phyloP scores from a whole-genome alignment of 2,888 invertebrate species.

The Parnassius smintheus region DNA sequence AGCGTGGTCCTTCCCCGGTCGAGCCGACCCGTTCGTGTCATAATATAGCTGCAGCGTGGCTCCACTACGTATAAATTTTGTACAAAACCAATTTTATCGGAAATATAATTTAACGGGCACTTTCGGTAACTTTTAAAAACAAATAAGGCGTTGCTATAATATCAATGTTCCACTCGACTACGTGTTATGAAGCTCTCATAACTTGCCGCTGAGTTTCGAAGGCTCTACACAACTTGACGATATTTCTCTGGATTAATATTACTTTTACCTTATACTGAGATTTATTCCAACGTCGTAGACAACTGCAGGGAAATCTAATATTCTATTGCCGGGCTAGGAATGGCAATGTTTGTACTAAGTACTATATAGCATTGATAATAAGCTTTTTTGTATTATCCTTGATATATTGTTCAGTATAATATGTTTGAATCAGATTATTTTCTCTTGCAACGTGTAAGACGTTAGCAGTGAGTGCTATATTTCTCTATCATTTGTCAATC shows the following conservation, averaged over 20 bases:
- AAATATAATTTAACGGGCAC: not conserved
- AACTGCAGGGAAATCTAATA: conserved; percentile 5
- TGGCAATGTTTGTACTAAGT: not conserved
- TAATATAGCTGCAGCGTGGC: no score
- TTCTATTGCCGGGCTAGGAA: not conserved
- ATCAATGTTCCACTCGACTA: conserved; percentile 3
- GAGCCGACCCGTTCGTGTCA: no score
- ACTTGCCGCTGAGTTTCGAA: conserved; percentile 4
- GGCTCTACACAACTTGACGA: conserved; percentile 2
- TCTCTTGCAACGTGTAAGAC: no score
- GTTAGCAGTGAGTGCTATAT: no score
- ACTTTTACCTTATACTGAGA: conserved; percentile 6
- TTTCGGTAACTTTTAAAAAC: not conserved
- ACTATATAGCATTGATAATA: not conserved
- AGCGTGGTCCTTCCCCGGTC: no score
- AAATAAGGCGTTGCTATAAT: conserved; percentile 1
- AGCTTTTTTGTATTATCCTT: no score
- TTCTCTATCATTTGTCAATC: no score
- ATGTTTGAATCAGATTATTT: no score
- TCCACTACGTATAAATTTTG: no score
- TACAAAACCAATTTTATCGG: not conserved
- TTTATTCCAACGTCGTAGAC: conserved; percentile 6
- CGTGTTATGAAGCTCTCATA: conserved; percentile 2
- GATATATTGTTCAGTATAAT: no score
- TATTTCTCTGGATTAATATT: conserved; percentile 6